These are phyloP conservation scores for Rhinichthys klamathensis DNA, from an alignment of 2,113 vertebrate genomes.

Conservation along the genomic window DNA sequence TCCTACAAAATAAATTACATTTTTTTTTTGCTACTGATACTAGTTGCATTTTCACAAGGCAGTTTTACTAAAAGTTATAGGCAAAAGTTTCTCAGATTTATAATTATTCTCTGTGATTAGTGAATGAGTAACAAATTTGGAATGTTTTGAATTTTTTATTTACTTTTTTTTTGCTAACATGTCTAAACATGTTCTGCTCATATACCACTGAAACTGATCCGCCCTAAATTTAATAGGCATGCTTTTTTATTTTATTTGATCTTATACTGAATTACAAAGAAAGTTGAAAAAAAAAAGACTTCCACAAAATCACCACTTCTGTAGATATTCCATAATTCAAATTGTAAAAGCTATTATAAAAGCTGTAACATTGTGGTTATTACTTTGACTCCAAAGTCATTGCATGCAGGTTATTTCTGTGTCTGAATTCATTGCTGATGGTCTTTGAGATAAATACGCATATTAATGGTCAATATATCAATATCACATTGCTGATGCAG, in stretches of 20 bases:
- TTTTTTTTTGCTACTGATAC: too few species aligned
- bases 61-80: background rate
- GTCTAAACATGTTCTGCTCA: background rate
- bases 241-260: background rate
- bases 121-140: background rate
- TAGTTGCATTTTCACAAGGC: background rate
- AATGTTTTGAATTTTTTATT: background rate
- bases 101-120: background rate
- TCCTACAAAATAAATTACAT: conserved; percentile 70
- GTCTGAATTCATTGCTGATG: background rate
- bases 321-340: background rate
- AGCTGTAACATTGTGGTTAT: background rate
- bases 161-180: background rate
- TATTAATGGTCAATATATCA: too few species aligned
- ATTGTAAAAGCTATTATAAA: background rate
- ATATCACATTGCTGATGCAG: background rate
- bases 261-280: background rate
- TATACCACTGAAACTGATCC: background rate
- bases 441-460: too few species aligned
- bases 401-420: background rate
- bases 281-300: background rate
- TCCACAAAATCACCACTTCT: background rate
- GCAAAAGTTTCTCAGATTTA: background rate
- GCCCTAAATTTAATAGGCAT: background rate
- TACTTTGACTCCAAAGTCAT: background rate